Conservation (phyloP, 1,140 invertebrate genomes). For the Drosophila repletoides region DNA sequence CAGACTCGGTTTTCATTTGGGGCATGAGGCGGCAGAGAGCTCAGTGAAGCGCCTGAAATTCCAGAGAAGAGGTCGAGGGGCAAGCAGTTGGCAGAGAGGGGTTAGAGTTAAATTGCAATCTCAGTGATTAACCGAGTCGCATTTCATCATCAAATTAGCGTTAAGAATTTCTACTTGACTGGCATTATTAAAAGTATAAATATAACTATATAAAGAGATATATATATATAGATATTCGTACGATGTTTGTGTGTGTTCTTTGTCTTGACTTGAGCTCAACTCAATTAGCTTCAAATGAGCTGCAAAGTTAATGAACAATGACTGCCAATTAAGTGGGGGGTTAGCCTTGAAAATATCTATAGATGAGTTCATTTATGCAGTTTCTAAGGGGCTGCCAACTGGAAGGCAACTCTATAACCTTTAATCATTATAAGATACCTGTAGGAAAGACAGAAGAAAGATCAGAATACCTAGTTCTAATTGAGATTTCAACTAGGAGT, state of each 20-base stretch:
- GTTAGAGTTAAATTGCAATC: not conserved
- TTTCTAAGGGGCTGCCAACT: no score
- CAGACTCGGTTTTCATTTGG: slow-evolving; percentile 4
- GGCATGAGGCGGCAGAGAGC: slow-evolving; percentile 10
- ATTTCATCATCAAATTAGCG: slow-evolving; percentile 33
- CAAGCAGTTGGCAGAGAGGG: not conserved
- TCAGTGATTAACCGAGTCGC: slow-evolving; percentile 31
- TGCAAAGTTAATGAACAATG: slow-evolving; percentile 36
- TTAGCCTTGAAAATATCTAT: not conserved
- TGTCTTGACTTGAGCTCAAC: no score
- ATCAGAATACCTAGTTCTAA: no score
- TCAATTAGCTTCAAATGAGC: slow-evolving; percentile 49
- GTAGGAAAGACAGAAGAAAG: no score
- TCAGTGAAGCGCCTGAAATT: slow-evolving; percentile 61
- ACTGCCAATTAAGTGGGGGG: slow-evolving; percentile 11
- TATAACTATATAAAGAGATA: slow-evolving; percentile 30
- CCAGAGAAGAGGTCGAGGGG: not conserved
- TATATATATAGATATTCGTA: not conserved
- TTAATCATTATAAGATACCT: no score
- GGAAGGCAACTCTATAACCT: no score
- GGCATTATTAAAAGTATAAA: slow-evolving; percentile 1
- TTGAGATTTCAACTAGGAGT: no score
- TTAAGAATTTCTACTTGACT: slow-evolving; percentile 10
- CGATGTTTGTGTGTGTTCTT: slow-evolving; percentile 14
- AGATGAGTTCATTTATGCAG: no score